Conservation (phyloP, 2,797 vertebrate species). For the Eurystomus glaucurus region DNA sequence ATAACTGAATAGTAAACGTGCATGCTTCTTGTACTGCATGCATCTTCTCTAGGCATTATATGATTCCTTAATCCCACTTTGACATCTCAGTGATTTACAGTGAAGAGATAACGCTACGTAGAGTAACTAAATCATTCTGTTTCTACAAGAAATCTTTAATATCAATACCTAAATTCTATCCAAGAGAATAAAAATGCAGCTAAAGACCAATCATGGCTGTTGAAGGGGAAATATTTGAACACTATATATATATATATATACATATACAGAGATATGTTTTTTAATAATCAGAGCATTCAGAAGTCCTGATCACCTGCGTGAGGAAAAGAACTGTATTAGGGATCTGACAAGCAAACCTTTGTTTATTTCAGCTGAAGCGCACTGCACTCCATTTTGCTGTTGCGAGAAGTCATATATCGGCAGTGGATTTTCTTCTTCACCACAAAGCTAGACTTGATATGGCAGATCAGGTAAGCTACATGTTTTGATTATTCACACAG, state of each 20-base stretch:
- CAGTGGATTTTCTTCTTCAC: conserved; percentile 88
- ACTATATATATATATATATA: neutral
- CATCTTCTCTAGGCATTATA: neutral
- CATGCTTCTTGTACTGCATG: neutral
- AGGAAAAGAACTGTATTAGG: neutral
- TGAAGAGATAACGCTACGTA: neutral
- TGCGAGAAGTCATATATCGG: conserved; percentile 85
- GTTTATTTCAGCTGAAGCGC: conserved; percentile 84
- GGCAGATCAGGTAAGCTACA: conserved; percentile 87
- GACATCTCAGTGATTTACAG: neutral
- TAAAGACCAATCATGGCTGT: neutral
- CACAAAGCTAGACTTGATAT: conserved; percentile 91
- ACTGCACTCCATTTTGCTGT: conserved; percentile 93
- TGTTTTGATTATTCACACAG: neutral
- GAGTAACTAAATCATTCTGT: neutral
- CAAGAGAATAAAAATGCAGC: neutral
- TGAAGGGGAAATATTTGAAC: neutral
- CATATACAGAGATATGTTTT: neutral
- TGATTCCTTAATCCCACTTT: neutral
- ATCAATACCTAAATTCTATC: neutral
- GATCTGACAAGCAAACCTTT: neutral
- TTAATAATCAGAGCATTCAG: neutral
- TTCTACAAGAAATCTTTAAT: neutral
- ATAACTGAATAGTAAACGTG: neutral
- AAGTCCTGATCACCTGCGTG: neutral